These are phyloP conservation scores for Acanthosoma haemorrhoidale DNA, from an alignment of 2,888 invertebrate species.

Conservation along the genomic window DNA sequence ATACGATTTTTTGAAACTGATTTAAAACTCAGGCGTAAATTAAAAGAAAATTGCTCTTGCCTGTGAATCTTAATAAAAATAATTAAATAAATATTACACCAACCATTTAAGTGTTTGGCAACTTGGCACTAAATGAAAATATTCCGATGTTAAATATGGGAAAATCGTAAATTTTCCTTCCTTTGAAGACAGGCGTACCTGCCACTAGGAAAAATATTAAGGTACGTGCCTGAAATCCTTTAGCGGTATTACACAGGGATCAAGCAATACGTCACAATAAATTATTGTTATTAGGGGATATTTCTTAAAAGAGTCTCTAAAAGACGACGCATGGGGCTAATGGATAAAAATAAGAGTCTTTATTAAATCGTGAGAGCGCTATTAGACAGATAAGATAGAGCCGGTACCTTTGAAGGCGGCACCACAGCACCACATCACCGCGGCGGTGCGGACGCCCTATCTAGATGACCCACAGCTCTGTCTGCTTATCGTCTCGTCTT, in stretches of 20 bases:
- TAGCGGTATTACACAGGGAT: background rate
- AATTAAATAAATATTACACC: too few relatives aligned
- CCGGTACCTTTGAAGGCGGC: constrained; percentile 18
- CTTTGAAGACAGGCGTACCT: too few relatives aligned
- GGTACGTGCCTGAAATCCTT: constrained; percentile 12
- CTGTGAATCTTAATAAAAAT: too few relatives aligned
- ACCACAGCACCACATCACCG: background rate
- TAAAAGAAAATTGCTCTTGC: too few relatives aligned
- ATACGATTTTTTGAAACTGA: too few relatives aligned
- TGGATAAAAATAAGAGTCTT: constrained; percentile 23
- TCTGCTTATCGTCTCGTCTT: background rate
- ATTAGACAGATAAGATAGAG: background rate
- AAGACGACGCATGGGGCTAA: constrained; percentile 1
- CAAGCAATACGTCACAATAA: background rate
- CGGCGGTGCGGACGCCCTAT: background rate
- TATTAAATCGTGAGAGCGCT: constrained; percentile 15
- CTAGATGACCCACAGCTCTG: background rate
- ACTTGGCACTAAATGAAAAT: too few relatives aligned
- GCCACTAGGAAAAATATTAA: too few relatives aligned
- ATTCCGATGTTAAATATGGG: too few relatives aligned
- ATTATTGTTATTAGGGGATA: constrained; percentile 8
- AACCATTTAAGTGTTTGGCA: too few relatives aligned
- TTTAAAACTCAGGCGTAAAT: too few relatives aligned
- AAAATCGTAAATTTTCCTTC: too few relatives aligned
- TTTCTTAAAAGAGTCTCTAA: background rate